phyloP scores from a whole-genome alignment of 2,113 vertebrate species.

The Sporophila hypoxantha region DNA sequence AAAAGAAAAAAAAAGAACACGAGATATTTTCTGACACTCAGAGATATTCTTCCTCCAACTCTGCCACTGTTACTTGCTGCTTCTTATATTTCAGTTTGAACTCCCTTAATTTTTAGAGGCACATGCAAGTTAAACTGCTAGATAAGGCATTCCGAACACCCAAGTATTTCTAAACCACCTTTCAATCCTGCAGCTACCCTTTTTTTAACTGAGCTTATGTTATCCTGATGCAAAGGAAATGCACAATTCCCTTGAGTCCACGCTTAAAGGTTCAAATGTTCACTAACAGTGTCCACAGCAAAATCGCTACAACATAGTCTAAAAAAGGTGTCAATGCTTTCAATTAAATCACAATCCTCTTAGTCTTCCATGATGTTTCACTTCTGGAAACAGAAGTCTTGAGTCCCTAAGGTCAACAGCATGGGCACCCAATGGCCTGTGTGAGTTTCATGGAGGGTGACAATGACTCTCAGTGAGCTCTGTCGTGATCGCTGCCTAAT shows the following conservation, averaged over 20 bases:
- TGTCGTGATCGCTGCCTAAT: not conserved
- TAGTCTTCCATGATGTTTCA: not conserved
- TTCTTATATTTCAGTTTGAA: not conserved
- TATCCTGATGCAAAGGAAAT: not conserved
- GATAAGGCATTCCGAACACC: not conserved
- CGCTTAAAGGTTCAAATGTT: not conserved
- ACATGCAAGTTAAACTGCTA: not conserved
- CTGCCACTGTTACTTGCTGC: not conserved
- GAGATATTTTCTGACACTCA: not conserved
- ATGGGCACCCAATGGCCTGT: not conserved
- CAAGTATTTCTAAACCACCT: not conserved
- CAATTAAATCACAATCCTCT: not conserved
- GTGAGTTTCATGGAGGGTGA: not conserved
- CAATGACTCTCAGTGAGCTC: not conserved
- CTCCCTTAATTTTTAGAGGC: not conserved
- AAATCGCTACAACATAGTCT: not conserved
- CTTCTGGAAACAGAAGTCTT: not conserved
- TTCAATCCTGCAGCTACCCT: not conserved
- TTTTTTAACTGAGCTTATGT: not conserved
- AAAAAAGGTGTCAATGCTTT: not conserved
- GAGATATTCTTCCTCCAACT: not conserved
- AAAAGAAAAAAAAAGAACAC: not conserved
- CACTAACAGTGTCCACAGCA: not conserved
- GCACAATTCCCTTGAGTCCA: not conserved
- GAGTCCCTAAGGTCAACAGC: not conserved